Conservation (phyloP, 2,797 vertebrate genomes). For the Lepus oiostolus region DNA sequence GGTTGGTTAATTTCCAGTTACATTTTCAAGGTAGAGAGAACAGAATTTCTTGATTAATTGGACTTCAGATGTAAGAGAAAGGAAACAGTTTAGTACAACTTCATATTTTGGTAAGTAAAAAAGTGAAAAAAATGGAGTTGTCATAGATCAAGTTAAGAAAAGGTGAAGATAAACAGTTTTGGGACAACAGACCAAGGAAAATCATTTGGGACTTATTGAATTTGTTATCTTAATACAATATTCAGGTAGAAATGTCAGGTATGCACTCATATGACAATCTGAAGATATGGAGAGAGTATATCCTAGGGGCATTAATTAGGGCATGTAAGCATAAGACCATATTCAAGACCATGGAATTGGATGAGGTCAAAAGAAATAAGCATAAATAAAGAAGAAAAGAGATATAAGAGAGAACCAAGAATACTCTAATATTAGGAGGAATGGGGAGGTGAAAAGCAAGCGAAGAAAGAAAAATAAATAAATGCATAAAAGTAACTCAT, state of each 20-base stretch:
- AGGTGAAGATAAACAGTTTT: neutral
- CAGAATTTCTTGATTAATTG: neutral
- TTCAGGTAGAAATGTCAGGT: neutral
- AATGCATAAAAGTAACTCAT: neutral
- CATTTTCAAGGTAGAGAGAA: slow-evolving; percentile 26
- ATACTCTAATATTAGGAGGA: neutral
- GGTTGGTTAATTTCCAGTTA: neutral
- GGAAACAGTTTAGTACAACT: neutral
- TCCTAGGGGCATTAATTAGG: neutral
- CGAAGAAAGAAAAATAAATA: neutral
- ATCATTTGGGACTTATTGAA: neutral
- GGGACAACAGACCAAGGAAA: neutral
- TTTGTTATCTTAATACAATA: slow-evolving; percentile 8
- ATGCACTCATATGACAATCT: neutral
- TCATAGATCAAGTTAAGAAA: neutral
- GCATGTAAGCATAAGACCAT: neutral
- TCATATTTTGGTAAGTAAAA: neutral
- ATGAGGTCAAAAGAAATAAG: neutral
- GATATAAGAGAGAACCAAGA: neutral
- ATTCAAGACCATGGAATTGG: neutral
- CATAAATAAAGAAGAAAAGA: neutral
- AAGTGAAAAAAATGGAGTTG: slow-evolving; percentile 28
- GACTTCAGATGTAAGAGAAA: neutral
- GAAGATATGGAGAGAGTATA: neutral
- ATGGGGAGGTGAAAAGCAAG: neutral